Evolutionary conservation across 1,140 invertebrate species (phyloP), one percentile per base, ranked within the genome.

Genomic region (Andricus grossulariae): DNA sequence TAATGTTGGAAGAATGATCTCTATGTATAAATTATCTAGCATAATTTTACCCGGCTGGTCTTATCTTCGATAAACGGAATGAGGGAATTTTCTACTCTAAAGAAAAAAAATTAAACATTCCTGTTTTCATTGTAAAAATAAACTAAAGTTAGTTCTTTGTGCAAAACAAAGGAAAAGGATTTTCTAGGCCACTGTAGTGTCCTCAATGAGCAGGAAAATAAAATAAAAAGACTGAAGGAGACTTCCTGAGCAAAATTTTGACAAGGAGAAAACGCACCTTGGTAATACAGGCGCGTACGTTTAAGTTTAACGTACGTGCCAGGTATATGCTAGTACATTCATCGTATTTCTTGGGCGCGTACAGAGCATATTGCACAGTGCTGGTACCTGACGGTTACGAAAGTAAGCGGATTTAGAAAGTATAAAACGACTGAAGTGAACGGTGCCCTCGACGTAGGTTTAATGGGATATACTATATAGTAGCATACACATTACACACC

Each of bases 351-450:
- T 50, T 32, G 71, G 50, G 50, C 50, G 50, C 71, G 21, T 72
- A 50, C 21, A 72, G 13, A 72, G 39, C 45, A 50, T 52, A 55
- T 76, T 76, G 79, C 76, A 66, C 57, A 66, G 60, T 66, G 60
- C 60, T 66, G 79, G 79, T 80, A 80, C 79, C 82, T 80, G 76
- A 60, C 83, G 85, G 82, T 91, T 91, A 89, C 87, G 89, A 91
- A 91, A 90, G 88, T 89, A 90, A 90, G 88, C 87, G 90, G 85
- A 85, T 90, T 91, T 91, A 91, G 90, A 91, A 91, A 91, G 90
- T 91, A 88, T 85, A 89, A 66, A 89, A 88, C 85, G 87, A 84
- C 83, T 76, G 32, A 79, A 82, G 89, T 89, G 88, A 89, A 88
- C 84, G 88, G 88, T 83, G 76, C 60, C 70, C 82, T 82, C 75